Evolutionary conservation across 2,113 vertebrate species (phyloP), one percentile per base, ranked within the genome.

Genomic region (Scytalopus superciliaris): DNA sequence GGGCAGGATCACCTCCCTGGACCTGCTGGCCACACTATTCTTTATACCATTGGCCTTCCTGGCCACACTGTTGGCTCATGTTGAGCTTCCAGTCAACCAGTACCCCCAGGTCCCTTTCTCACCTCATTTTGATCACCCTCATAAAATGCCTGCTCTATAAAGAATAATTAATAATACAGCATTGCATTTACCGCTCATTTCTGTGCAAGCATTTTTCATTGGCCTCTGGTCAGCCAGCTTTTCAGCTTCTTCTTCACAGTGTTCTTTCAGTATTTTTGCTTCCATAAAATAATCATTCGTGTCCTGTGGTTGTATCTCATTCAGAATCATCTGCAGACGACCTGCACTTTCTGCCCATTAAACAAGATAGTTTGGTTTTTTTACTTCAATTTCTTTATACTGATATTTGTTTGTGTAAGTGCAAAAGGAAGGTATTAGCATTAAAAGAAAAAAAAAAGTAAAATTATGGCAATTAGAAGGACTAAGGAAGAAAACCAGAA

Each of bases 261-360:
- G 79, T 27, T 98, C 89, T 84, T 98, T 98, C 88, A 99, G 91
- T 87, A 98, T 97, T 97, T 99, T 98, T 92, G 98, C 96, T 90
- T 97, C 98, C 16, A 81, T 97, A 96, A 99, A 99, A 95, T 99
- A 99, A 97, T 99, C 98, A 33, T 99, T 99, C 3, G 98, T 98
- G 97, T 99, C 99, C 56, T 98, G 98, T 40, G 99, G 99, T 72
- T 99, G 99, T 96, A 99, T 99, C 97, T 99, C 99, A 68, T 97
- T 98, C 52, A 99, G 97, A 97, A 99, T 99, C 88, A 89, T 98
- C 94, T 99, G 98, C 44, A 99, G 96, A 50, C 98, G 98, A 72
- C 84, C 95, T 68, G 98, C 97, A 19, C 98, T 97, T 77, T 99
- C 99, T 99, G 92, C 64, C 49, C 10, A 45, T 79, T 35, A 64